These are phyloP conservation scores for Holothuria scabra DNA, from an alignment of 53 echinoderm and acorn worm genomes.

Conservation along the genomic window DNA sequence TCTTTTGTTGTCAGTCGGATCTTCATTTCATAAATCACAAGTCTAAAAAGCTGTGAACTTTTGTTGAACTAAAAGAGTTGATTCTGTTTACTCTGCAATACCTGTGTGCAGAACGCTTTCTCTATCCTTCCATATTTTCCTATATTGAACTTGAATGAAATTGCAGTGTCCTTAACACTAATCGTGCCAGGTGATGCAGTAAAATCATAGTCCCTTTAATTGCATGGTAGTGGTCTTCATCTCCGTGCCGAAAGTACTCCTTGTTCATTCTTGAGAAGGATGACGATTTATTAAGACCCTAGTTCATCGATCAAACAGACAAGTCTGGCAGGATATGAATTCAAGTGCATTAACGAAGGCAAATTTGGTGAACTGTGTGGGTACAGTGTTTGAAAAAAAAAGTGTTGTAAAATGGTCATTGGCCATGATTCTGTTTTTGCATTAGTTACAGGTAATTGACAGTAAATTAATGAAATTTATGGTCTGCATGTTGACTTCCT, in stretches of 20 bases:
- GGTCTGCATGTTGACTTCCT: no score
- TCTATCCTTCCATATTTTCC: no score
- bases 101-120: background rate
- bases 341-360: background rate
- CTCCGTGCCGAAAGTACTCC: no score
- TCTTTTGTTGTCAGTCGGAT: conserved; percentile 16
- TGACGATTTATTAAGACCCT: background rate
- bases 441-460: no score
- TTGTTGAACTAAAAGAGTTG: background rate
- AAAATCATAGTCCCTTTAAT: conserved; percentile 9
- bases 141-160: no score
- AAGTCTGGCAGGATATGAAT: no score
- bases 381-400: background rate
- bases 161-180: background rate
- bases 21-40: conserved; percentile 1
- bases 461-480: no score
- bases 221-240: background rate
- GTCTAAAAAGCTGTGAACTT: conserved; percentile 15
- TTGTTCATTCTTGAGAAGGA: background rate
- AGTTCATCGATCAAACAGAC: conserved; percentile 2
- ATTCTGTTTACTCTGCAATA: background rate
- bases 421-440: no score
- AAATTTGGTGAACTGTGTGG: background rate
- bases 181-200: background rate
- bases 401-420: background rate